Conservation (phyloP, 2,113 vertebrate species). For the Carassius auratus region DNA sequence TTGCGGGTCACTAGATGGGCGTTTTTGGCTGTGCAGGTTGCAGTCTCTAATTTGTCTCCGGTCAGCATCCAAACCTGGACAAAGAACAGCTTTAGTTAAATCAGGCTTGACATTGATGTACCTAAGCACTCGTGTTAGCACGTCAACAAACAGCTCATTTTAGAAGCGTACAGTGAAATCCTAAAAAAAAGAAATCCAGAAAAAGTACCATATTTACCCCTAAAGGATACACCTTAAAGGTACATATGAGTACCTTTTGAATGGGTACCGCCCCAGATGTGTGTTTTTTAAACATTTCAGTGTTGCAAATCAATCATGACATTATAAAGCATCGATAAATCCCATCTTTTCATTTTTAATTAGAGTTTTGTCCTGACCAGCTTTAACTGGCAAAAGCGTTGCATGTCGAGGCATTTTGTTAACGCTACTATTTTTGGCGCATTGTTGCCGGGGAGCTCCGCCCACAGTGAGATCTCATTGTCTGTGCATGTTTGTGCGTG, state of each 20-base stretch:
- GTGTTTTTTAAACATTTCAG: neutral
- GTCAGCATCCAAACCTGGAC: conserved; percentile 98
- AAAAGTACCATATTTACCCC: too few species aligned
- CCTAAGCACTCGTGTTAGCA: neutral
- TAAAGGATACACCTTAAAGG: too few species aligned
- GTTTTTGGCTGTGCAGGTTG: conserved; percentile 95
- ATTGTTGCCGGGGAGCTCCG: neutral
- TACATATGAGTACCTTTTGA: too few species aligned
- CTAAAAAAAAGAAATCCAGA: too few species aligned
- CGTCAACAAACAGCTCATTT: neutral
- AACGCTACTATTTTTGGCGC: neutral
- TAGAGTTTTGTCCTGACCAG: neutral
- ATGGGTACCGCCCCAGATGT: too few species aligned
- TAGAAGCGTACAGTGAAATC: too few species aligned
- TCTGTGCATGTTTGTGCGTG: neutral
- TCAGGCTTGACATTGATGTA: neutral
- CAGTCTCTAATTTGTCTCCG: conserved; percentile 95
- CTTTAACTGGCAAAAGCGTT: neutral
- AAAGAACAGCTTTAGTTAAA: neutral
- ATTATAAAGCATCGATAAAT: too few species aligned
- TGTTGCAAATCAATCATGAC: too few species aligned
- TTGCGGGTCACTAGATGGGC: conserved; percentile 95
- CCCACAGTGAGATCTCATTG: conserved; percentile 21
- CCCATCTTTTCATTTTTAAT: too few species aligned
- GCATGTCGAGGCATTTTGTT: neutral